These are phyloP conservation scores for Operophtera brumata DNA, from an alignment of 2,888 invertebrate species.

Conservation along the genomic window DNA sequence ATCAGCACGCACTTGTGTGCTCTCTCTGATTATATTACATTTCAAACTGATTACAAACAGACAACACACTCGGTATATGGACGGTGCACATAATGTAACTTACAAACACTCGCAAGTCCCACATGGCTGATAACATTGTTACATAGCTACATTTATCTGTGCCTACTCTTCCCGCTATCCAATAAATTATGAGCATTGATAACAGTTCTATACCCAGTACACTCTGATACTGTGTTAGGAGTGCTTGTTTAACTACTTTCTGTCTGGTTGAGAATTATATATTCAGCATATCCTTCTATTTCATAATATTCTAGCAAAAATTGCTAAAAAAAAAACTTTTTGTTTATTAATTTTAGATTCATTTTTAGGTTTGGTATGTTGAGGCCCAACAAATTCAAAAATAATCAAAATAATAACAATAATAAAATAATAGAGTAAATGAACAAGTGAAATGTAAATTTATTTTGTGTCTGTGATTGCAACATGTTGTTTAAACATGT, in stretches of 20 bases:
- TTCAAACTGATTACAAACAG: neutral
- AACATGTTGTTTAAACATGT: too few species aligned
- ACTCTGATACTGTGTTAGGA: conserved; percentile 7
- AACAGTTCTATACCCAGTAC: conserved; percentile 19
- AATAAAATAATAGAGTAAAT: neutral
- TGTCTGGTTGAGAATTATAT: neutral
- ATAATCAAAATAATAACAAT: too few species aligned
- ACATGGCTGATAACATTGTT: conserved; percentile 39
- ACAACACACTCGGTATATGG: conserved; percentile 1
- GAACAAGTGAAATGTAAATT: neutral
- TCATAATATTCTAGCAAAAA: neutral
- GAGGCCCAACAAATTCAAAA: too few species aligned
- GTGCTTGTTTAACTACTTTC: neutral
- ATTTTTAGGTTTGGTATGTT: too few species aligned
- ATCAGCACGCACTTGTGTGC: too few species aligned
- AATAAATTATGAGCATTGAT: conserved; percentile 43
- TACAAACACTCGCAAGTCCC: conserved; percentile 18
- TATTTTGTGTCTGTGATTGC: neutral
- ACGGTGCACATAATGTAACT: conserved; percentile 12
- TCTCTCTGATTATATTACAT: too few species aligned
- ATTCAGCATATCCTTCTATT: too few species aligned
- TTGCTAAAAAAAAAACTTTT: too few species aligned
- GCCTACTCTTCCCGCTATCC: conserved; percentile 44
- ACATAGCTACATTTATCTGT: conserved; percentile 42
- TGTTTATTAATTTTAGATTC: too few species aligned